These are phyloP conservation scores for Trypoxylus dichotomus DNA, from an alignment of 1,140 invertebrate genomes.

Conservation along the genomic window DNA sequence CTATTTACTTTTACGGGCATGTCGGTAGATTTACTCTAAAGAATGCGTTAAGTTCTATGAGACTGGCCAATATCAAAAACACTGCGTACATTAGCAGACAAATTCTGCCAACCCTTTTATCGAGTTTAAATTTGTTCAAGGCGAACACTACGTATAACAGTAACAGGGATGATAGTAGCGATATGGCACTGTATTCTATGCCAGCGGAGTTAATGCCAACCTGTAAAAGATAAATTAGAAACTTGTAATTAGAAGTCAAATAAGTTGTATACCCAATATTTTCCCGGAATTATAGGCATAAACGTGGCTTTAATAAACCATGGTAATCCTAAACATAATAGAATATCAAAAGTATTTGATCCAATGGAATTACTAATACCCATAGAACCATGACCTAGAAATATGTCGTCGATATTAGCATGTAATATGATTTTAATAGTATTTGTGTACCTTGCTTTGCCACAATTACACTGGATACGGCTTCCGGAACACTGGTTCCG, in stretches of 20 bases:
- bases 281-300: constrained; percentile 70
- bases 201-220: constrained; percentile 75
- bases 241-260: neutral
- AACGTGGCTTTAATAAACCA: constrained; percentile 84
- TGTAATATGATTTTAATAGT: neutral
- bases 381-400: constrained; percentile 81
- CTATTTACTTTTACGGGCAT: constrained; percentile 53
- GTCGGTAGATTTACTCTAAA: constrained; percentile 83
- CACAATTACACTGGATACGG: constrained; percentile 67
- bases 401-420: neutral
- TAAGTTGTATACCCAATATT: constrained; percentile 59
- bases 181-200: constrained; percentile 80
- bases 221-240: constrained; percentile 39
- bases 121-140: constrained; percentile 77
- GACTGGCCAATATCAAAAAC: constrained; percentile 76
- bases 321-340: constrained; percentile 80
- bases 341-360: constrained; percentile 87
- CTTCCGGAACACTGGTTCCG: constrained; percentile 85
- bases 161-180: constrained; percentile 74
- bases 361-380: constrained; percentile 87
- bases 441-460: constrained; percentile 47
- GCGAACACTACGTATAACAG: constrained; percentile 76
- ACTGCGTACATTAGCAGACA: constrained; percentile 77
- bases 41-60: constrained; percentile 87
- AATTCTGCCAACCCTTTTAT: constrained; percentile 74